A percentile compares a stretch with the other conserved stretches of the same genome.
Conservation (phyloP, 2,888 invertebrate genomes). For the Nephrotoma appendiculata region DNA sequence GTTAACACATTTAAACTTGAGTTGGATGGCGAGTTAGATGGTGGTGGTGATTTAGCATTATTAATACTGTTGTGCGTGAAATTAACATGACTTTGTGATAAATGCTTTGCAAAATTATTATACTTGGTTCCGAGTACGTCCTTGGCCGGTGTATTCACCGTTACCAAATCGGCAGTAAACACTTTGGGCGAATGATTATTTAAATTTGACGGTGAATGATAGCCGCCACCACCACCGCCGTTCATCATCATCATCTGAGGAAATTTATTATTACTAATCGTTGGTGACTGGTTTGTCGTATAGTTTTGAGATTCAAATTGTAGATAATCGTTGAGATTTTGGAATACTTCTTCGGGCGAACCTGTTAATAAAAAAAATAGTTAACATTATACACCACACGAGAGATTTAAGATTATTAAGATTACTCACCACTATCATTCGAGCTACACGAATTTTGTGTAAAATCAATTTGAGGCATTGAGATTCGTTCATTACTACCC, state of each 20-base stretch:
- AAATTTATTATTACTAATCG: constrained; percentile 27
- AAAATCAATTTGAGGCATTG: constrained; percentile 65
- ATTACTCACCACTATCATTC: constrained; percentile 11
- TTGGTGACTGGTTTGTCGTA: constrained; percentile 35
- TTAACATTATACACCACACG: constrained; percentile 33
- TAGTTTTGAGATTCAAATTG: constrained; percentile 33
- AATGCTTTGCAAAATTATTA: constrained; percentile 44
- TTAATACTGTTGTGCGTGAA: constrained; percentile 14
- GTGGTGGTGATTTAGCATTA: constrained; percentile 25
- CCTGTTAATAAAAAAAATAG: background rate
- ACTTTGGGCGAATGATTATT: constrained; percentile 52
- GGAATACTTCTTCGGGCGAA: constrained; percentile 17
- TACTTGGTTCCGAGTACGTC: constrained; percentile 59
- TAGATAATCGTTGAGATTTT: constrained; percentile 27
- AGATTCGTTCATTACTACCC: constrained; percentile 49
- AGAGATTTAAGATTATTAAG: constrained; percentile 41
- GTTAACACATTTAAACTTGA: constrained; percentile 14
- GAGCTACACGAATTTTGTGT: constrained; percentile 19
- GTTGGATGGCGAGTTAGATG: constrained; percentile 6
- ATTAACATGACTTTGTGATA: constrained; percentile 32
- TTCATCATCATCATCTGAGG: constrained; percentile 37
- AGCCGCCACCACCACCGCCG: constrained; percentile 13
- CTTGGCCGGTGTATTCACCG: constrained; percentile 68
- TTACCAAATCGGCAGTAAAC: constrained; percentile 60
- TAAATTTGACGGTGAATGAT: constrained; percentile 14